Conservation (phyloP, 2,113 vertebrate species). For the Sciurus niger region DNA sequence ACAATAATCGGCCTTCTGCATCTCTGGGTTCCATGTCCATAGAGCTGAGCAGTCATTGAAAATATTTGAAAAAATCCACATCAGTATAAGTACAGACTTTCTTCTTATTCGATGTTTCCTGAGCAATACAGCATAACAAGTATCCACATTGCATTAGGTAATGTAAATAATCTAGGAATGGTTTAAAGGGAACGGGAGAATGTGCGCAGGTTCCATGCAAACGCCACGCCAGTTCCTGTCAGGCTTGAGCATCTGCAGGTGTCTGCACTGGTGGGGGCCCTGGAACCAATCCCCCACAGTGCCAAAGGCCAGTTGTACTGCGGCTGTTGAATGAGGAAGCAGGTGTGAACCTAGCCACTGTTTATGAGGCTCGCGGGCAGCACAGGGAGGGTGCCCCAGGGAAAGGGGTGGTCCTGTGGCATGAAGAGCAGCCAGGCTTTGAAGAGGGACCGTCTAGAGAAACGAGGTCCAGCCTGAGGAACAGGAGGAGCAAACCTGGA, state of each 20-base stretch:
- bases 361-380: neutral
- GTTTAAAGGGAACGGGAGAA: neutral
- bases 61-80: neutral
- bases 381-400: neutral
- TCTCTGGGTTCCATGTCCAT: neutral
- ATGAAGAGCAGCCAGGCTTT: neutral
- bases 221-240: too few relatives aligned
- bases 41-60: neutral
- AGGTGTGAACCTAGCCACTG: neutral
- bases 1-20: neutral
- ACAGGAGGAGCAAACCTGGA: accelerated
- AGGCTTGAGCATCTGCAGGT: neutral
- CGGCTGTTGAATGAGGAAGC: neutral
- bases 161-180: neutral
- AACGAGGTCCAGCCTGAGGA: neutral
- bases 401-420: neutral
- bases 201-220: neutral
- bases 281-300: neutral
- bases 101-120: neutral
- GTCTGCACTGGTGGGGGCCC: neutral
- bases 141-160: neutral
- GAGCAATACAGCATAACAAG: too few relatives aligned
- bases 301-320: neutral
- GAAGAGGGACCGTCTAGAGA: neutral
- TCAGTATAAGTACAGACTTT: too few relatives aligned